Evolutionary conservation across 2,113 vertebrate genomes (phyloP), one percentile per base, ranked within the genome.

Genomic region (Cricetomys ansorgei): DNA sequence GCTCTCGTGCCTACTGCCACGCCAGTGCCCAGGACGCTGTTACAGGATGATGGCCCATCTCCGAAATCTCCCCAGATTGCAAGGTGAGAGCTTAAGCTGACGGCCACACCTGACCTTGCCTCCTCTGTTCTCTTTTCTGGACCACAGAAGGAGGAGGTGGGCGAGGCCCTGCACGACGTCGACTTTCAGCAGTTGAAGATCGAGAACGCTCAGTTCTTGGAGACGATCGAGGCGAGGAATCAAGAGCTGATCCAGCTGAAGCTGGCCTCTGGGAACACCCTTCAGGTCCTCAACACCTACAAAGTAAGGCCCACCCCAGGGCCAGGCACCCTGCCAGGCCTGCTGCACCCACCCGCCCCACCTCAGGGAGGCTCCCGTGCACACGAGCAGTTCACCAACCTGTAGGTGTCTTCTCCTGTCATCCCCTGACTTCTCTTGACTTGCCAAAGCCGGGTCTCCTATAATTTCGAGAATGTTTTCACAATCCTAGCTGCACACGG

Each of bases 111-210:
- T 40, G 65, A 92, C 70, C 21, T 6, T 59, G 27, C 15, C 25
- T 64, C 15, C 25, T 64, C 50, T 57, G 67, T 43, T 73, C n/a
- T 85, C 94, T 10, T 92, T 64, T 88, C 87, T 70, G 93, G 50
- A 75, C 84, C 96, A 12, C 97, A 99, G 98, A 99, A 99, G 95
- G 98, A 99, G 95, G 98, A 98, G 95, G 98, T 98, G 93, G 98
- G 98, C 0, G 98, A 99, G 48, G 96, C 96, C 0, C 81, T 98
- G 69, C 94, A 88, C 0, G 98, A 98, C 0, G 97, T 98, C 3
- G 98, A 98, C 85, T 98, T 99, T 86, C 98, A 99, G 97, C 98
- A 99, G 97, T 96, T 99, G 92, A 98, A 99, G 97, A 98, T 99
- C 0, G 98, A 98, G 97, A 99, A 99, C 23, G 97, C 97, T 23